Base-by-base conservation (phyloP, 1,140 invertebrate species). In the Triops longicaudatus region DNA sequence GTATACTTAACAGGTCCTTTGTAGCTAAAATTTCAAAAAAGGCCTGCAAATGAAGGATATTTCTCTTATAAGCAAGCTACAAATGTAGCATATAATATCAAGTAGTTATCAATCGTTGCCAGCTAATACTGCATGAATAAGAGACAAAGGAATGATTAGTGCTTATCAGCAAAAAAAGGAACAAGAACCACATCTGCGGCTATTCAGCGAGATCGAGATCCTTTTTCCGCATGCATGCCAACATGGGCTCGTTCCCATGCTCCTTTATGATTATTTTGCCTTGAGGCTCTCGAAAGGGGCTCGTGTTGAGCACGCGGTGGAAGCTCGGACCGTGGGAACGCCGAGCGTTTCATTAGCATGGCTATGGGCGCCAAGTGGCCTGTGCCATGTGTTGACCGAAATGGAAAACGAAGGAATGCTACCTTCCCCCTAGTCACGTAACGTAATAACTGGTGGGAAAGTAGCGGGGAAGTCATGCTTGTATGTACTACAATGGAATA, bases 251-350 rank as follows among this genome's bases (percentile, higher is more conserved):
- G 37, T 26, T 76, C 17, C 44, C 14, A 72, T 76, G 31, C 71
- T 42, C 37, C 37, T 31, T 73, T 73, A 17, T 14, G 44, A 17
- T 42, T 43, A 26, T 28, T n/a, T 73, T 1, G 11, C 17, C 71
- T n/a, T 72, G 12, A 7, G 76, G 31, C 74, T 12, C 74, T 37
- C 27, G 26, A 44, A 41, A 26, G 26, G 44, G 74, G 44, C 74
- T 41, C 74, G 74, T 75, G 74, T 75, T 75, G 26, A 75, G 74
- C 74, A 75, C 74, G 74, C 74, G 74, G 74, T 75, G 22, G 74
- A 28, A 63, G 50, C 37, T 75, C 74, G 26, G 74, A 75, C 74
- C 28, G 72, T 77, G 26, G 72, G 44, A 73, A 77, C 31, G 72
- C 27, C 27, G 27, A 63, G 17, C 41, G 50, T 43, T 63, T 71